Evolutionary conservation across 2,113 vertebrate genomes (phyloP).

Genomic region (Lathamus discolor): DNA sequence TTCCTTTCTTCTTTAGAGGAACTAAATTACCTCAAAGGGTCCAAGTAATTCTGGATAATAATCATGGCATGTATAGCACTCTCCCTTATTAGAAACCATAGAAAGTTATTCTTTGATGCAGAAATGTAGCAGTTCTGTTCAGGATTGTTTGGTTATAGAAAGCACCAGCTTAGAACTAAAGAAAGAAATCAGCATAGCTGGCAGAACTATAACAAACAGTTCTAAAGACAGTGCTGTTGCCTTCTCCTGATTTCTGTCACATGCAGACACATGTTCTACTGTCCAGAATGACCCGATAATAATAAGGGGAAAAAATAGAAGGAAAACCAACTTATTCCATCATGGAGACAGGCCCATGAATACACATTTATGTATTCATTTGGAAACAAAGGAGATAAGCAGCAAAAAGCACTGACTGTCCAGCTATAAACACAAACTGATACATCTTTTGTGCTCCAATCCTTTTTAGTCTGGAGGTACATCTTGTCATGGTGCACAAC

Average conservation of each 20-base stretch:
- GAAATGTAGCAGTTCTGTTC: not conserved
- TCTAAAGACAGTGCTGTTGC: not conserved
- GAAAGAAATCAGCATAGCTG: not conserved
- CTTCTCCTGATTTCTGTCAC: not conserved
- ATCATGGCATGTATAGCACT: not conserved
- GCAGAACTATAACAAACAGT: not conserved
- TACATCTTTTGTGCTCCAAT: not conserved
- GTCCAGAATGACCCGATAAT: not conserved
- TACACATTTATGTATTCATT: not conserved
- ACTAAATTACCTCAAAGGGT: not conserved
- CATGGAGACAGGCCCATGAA: not conserved
- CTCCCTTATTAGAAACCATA: not conserved
- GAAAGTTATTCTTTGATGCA: not conserved
- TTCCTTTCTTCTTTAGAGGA: not conserved
- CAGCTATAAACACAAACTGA: not conserved
- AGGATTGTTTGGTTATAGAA: not conserved
- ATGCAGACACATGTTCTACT: not conserved
- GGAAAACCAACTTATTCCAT: not conserved
- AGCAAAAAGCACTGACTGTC: not conserved
- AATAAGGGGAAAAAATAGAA: not conserved
- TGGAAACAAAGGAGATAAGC: not conserved
- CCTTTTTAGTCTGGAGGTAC: not conserved
- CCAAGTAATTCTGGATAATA: not conserved
- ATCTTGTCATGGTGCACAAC: not conserved
- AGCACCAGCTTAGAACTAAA: not conserved